Evolutionary conservation across 2,888 invertebrate species (phyloP).

Genomic region (Dynastes grantii): DNA sequence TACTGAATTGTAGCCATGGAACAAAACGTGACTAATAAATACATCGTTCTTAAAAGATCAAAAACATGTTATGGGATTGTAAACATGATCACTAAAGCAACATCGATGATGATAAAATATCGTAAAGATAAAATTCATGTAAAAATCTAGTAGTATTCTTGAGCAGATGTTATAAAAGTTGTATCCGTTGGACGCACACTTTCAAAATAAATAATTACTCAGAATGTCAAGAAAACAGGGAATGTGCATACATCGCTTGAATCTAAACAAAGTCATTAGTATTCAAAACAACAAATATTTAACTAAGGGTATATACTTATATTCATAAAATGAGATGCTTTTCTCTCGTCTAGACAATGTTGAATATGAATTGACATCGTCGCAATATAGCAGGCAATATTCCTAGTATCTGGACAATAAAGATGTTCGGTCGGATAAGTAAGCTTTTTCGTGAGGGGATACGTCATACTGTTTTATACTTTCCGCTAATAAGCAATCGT

Average conservation of each 20-base stretch:
- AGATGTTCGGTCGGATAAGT: constrained; percentile 8
- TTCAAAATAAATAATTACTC: constrained; percentile 43
- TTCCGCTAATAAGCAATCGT: not conserved
- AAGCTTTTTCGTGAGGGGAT: not conserved
- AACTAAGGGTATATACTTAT: constrained; percentile 21
- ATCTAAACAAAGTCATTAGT: constrained; percentile 42
- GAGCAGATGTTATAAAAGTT: constrained; percentile 35
- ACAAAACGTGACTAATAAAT: constrained; percentile 13
- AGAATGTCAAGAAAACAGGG: constrained; percentile 27
- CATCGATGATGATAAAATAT: constrained; percentile 7
- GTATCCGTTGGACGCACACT: constrained; percentile 35
- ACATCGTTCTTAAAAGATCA: not conserved
- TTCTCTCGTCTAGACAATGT: constrained; percentile 17
- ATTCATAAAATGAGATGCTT: constrained; percentile 36
- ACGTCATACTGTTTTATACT: not conserved
- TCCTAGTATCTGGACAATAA: constrained; percentile 31
- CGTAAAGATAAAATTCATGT: not conserved
- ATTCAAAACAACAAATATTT: constrained; percentile 42
- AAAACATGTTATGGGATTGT: constrained; percentile 9
- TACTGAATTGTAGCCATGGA: not conserved
- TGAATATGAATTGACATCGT: constrained; percentile 36
- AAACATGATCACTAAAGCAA: not conserved
- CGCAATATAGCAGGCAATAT: constrained; percentile 2
- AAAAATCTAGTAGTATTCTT: too few species aligned
- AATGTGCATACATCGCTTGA: constrained; percentile 29